Evolutionary conservation across 1,140 invertebrate species (phyloP).

Genomic region (Watersipora subatra): DNA sequence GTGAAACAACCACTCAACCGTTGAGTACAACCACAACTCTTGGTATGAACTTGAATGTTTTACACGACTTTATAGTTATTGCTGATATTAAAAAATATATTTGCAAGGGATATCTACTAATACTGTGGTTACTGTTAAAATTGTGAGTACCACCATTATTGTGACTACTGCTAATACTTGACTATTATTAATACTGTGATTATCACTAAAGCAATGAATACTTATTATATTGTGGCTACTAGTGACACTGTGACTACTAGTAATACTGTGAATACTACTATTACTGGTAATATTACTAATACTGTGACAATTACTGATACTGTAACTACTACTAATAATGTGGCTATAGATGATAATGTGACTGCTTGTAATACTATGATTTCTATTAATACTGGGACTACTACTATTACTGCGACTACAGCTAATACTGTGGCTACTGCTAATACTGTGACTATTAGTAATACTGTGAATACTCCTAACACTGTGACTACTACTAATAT

Average conservation of each 20-base stretch:
- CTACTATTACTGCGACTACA: neutral
- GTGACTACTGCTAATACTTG: neutral
- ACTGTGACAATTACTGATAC: neutral
- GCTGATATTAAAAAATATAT: no score
- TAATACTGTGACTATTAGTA: slow-evolving; percentile 3
- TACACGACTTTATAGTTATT: no score
- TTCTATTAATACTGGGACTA: neutral
- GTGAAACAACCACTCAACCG: no score
- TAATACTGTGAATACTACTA: neutral
- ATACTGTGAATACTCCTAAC: slow-evolving; percentile 1
- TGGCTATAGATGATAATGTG: neutral
- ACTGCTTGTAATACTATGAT: neutral
- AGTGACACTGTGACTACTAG: neutral
- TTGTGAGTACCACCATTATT: neutral
- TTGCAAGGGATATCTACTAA: no score
- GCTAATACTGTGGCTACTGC: slow-evolving; percentile 7
- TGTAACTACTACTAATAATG: neutral
- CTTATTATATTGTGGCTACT: neutral
- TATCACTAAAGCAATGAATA: neutral
- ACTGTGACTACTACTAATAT: neutral
- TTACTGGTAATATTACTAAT: neutral
- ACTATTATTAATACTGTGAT: neutral
- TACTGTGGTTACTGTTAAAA: neutral
- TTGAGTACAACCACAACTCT: no score
- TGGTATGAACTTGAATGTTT: no score